Evolutionary conservation across 1,140 invertebrate genomes (phyloP), one percentile per base, ranked within the genome.

Genomic region (Solenopsis fugax): DNA sequence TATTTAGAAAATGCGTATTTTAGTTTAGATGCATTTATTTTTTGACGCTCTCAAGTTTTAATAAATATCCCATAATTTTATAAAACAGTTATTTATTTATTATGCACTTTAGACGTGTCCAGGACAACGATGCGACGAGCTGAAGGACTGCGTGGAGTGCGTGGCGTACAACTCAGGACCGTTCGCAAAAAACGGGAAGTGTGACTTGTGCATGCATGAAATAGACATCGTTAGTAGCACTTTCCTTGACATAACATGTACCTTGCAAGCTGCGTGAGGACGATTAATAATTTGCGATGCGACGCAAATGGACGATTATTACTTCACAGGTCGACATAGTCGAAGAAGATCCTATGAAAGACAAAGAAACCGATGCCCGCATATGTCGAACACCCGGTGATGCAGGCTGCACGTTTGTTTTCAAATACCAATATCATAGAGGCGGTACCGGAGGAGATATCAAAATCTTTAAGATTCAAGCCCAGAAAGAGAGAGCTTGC

Each of bases 71-170:
- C 12, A 56, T 56, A 67, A 24, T 16, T 1, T 52, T 58, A 37
- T 4, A 6, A 67, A 60, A 45, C 54, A 73, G 21, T 62, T 37
- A 67, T 37, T 67, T 24, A 24, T 67, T n/a, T 34, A 82, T 29
- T 21, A 72, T 12, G 3, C 9, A 21, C 92, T 95, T 50, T 87
- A 97, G 97, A 97, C 97, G 12, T 98, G 98, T 93, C 96, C 96
- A 16, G 97, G 96, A 45, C 87, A 91, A 67, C 94, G 96, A 86
- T 99, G 98, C 94, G 94, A 96, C 37, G 96, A 97, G 64, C 97
- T 98, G 89, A 97, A 97, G 89, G 96, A 96, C 18, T 98, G 98
- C 94, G 98, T 98, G 9, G 96, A 97, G 91, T 98, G 98, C 92
- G 94, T 96, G 87, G 96, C 96, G 58, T 97, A 97, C 91, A 94